Evolutionary conservation across 2,113 vertebrate species (phyloP).

Genomic region (Genyomyrus donnyi): DNA sequence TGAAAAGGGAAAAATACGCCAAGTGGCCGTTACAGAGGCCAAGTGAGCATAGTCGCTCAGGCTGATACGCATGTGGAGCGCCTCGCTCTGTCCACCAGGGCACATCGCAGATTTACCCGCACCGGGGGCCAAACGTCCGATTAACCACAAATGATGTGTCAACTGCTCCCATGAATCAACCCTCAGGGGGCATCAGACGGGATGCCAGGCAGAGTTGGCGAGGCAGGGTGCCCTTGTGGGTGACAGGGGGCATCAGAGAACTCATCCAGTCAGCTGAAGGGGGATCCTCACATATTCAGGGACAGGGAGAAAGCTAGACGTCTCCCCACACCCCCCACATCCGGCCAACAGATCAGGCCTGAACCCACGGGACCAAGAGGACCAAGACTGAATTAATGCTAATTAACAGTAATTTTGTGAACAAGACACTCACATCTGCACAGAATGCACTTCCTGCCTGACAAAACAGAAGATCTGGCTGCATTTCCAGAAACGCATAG

Average conservation of each 20-base stretch:
- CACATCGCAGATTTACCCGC: conserved; percentile 36
- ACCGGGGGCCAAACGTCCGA: conserved; percentile 22
- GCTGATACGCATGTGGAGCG: conserved; percentile 30
- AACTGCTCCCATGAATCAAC: background rate
- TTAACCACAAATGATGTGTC: background rate
- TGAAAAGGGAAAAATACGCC: conserved; percentile 2
- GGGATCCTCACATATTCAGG: background rate
- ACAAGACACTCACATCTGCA: background rate
- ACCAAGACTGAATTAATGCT: background rate
- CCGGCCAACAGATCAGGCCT: background rate
- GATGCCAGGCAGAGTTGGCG: background rate
- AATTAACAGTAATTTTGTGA: background rate
- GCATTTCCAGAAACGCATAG: background rate
- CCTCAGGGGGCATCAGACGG: background rate
- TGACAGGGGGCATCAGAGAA: background rate
- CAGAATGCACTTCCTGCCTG: background rate
- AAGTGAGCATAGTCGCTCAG: conserved; percentile 17
- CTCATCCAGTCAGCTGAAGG: conserved; percentile 18
- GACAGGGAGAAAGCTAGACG: background rate
- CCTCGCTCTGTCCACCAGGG: conserved; percentile 11
- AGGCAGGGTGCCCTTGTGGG: background rate
- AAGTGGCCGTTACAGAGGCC: conserved; percentile 20
- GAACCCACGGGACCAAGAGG: background rate
- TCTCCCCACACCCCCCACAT: background rate
- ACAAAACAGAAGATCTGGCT: background rate